phyloP scores from a whole-genome alignment of 2,797 vertebrate genomes.

The Alfaro cultratus region DNA sequence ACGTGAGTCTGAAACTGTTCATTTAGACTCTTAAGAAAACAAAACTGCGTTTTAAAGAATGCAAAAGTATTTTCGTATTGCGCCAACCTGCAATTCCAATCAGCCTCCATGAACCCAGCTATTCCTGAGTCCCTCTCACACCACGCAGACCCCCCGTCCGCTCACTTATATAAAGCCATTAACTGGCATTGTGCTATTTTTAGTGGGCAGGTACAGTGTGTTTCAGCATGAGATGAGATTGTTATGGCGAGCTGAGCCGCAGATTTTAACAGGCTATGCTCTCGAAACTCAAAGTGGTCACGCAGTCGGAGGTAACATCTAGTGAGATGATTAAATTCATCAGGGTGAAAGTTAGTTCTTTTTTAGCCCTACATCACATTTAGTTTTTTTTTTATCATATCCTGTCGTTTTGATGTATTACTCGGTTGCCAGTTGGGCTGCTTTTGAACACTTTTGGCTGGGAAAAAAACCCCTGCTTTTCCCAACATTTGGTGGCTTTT shows the following conservation, averaged over 20 bases:
- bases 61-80: background rate
- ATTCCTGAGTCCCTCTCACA: slow-evolving; percentile 40
- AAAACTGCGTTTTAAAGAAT: background rate
- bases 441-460: too few relatives aligned
- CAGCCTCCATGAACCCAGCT: slow-evolving; percentile 47
- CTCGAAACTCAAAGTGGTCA: slow-evolving; percentile 36
- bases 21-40: background rate
- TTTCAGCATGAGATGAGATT: slow-evolving; percentile 55
- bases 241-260: slow-evolving; percentile 33
- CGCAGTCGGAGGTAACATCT: slow-evolving; percentile 8
- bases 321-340: slow-evolving; percentile 7
- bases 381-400: background rate
- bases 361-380: background rate
- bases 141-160: slow-evolving; percentile 51
- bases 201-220: slow-evolving; percentile 67
- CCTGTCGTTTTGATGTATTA: background rate
- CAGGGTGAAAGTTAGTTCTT: background rate
- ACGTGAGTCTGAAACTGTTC: background rate
- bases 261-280: slow-evolving; percentile 20
- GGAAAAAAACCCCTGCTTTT: too few relatives aligned
- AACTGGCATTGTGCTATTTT: slow-evolving; percentile 70
- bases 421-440: background rate
- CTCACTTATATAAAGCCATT: slow-evolving; percentile 77
- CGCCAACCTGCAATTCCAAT: slow-evolving; percentile 20
- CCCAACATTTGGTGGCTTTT: too few relatives aligned